These are phyloP conservation scores for Apis florea DNA, from an alignment of 1,140 invertebrate genomes.

Conservation along the genomic window DNA sequence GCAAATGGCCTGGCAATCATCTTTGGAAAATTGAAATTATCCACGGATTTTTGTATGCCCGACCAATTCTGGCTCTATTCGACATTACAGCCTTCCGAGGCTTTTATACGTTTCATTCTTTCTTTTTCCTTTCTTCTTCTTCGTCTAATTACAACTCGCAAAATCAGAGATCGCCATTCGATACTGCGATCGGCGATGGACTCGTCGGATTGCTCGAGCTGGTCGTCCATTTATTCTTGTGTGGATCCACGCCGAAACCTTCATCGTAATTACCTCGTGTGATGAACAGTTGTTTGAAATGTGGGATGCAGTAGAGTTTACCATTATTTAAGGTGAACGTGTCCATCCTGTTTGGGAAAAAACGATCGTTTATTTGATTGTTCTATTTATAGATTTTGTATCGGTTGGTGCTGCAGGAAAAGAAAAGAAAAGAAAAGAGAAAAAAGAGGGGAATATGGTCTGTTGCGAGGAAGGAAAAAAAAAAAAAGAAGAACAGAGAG, in stretches of 20 bases:
- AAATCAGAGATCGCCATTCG: conserved; percentile 75
- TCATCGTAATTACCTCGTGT: conserved; percentile 93
- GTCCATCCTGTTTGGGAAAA: conserved; percentile 84
- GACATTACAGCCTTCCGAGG: background rate
- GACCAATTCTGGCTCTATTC: background rate
- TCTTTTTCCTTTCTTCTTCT: background rate
- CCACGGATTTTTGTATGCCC: background rate
- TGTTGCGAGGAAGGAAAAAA: background rate
- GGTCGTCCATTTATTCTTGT: conserved; percentile 83
- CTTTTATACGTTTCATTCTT: background rate
- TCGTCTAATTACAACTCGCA: conserved; percentile 19
- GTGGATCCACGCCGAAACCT: conserved; percentile 86
- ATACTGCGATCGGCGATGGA: conserved; percentile 71
- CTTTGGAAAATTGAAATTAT: conserved; percentile 17
- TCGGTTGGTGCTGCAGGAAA: background rate
- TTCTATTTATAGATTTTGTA: background rate
- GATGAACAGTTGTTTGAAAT: conserved; percentile 91
- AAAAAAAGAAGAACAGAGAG: background rate
- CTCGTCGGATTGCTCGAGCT: conserved; percentile 58
- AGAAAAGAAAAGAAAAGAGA: background rate
- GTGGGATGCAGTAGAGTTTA: conserved; percentile 88
- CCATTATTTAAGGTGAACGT: conserved; percentile 89
- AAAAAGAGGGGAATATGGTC: too few relatives aligned
- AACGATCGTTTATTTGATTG: background rate
- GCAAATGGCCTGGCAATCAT: background rate